phyloP scores from a whole-genome alignment of 2,797 vertebrate genomes.

The Loris lydekkerianus region DNA sequence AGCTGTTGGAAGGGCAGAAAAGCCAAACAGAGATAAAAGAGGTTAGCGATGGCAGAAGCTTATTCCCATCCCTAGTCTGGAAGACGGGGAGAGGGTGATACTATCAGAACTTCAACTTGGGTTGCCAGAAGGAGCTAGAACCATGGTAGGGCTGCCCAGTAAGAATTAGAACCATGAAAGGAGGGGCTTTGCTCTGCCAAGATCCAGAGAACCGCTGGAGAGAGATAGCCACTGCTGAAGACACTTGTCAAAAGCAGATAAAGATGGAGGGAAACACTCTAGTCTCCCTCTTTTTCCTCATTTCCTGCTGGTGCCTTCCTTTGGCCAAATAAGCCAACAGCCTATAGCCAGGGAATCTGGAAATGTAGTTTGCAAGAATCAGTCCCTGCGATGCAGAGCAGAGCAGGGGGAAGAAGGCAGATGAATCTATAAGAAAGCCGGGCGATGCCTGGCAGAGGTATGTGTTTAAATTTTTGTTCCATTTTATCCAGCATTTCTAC shows the following conservation, averaged over 20 bases:
- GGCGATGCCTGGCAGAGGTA: neutral
- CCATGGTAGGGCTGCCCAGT: neutral
- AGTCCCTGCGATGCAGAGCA: neutral
- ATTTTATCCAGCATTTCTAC: neutral
- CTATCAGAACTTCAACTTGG: neutral
- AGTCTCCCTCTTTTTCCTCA: neutral
- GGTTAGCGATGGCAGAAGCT: neutral
- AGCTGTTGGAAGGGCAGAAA: neutral
- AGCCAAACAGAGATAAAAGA: neutral
- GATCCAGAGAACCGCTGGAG: neutral
- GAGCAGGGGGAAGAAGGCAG: neutral
- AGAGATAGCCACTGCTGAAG: neutral
- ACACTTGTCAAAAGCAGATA: neutral
- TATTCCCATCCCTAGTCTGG: too few relatives aligned
- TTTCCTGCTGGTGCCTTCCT: neutral
- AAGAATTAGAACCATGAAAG: neutral
- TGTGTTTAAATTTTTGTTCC: neutral
- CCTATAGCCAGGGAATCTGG: neutral
- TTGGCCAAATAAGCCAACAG: neutral
- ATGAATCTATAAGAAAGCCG: neutral
- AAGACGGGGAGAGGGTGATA: neutral
- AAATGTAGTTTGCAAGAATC: neutral
- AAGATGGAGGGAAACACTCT: neutral
- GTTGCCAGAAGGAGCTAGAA: neutral
- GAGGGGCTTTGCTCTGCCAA: neutral